Evolutionary conservation across 2,797 vertebrate species (phyloP).

Genomic region (Ctenosaura bakeri): DNA sequence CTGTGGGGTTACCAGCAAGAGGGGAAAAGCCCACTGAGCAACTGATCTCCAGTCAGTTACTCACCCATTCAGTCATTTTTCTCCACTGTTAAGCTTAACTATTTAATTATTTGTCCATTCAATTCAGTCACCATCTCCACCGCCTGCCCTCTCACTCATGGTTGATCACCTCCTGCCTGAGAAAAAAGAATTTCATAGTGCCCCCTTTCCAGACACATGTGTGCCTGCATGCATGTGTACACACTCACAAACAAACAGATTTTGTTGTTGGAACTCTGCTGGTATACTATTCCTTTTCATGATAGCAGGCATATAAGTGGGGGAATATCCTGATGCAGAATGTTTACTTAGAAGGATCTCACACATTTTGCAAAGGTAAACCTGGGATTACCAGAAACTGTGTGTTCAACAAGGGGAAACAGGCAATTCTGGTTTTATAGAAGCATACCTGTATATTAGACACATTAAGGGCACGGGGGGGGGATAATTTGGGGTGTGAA

Average conservation of each 20-base stretch:
- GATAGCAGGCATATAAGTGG: background rate
- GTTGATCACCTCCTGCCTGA: background rate
- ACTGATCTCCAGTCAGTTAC: background rate
- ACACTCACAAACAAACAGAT: too few species aligned
- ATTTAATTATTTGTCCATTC: background rate
- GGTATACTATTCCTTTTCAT: background rate
- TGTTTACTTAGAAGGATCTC: background rate
- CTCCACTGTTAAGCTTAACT: background rate
- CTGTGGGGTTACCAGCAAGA: background rate
- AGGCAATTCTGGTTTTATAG: too few species aligned
- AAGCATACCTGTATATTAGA: too few species aligned
- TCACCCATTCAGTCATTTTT: background rate
- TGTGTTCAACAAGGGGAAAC: background rate
- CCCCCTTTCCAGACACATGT: too few species aligned
- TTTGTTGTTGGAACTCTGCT: too few species aligned
- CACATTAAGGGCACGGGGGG: too few species aligned
- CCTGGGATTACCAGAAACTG: too few species aligned
- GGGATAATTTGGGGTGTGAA: background rate
- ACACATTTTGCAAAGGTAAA: background rate
- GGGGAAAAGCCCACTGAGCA: too few species aligned
- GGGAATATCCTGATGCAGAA: background rate
- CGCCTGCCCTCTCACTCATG: background rate
- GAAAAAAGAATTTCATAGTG: background rate
- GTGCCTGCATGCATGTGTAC: too few species aligned
- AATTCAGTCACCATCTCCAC: background rate